These are phyloP conservation scores for Aplidium turbinatum DNA, from an alignment of 23 tunicate genomes.

Conservation along the genomic window DNA sequence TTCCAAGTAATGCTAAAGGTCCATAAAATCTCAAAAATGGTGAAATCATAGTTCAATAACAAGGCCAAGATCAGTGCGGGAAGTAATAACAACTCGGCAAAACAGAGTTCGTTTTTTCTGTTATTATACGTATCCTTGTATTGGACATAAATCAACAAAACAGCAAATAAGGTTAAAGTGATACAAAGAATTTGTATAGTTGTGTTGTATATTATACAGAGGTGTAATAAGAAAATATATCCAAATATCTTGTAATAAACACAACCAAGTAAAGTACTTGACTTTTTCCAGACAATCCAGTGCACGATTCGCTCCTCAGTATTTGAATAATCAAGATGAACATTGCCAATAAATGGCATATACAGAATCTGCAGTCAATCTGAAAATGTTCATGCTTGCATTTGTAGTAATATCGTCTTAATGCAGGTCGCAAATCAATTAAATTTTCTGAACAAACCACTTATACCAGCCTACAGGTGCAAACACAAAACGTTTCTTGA, in stretches of 20 bases:
- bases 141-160: conserved; percentile 31
- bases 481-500: no score
- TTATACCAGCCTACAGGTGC: no score
- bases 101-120: conserved; percentile 6
- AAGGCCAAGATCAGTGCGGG: conserved; percentile 17
- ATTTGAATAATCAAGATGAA: conserved; percentile 40
- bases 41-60: conserved; percentile 42
- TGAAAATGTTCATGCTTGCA: conserved; percentile 33
- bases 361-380: conserved; percentile 31
- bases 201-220: conserved; percentile 24
- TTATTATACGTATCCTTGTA: conserved; percentile 31
- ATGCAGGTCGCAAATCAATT: no score
- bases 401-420: no score
- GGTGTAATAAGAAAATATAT: conserved; percentile 24
- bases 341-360: conserved; percentile 50
- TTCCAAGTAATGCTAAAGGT: conserved; percentile 59
- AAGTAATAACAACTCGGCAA: conserved; percentile 11
- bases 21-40: conserved; percentile 47
- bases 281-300: conserved; percentile 56
- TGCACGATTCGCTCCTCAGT: conserved; percentile 27
- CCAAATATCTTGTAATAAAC: conserved; percentile 46
- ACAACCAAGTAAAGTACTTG: conserved; percentile 52
- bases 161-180: conserved; percentile 7
- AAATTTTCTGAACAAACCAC: no score
- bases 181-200: conserved; percentile 36